Base-by-base conservation (phyloP, 2,797 vertebrate species). In the Pempheris klunzingeri region DNA sequence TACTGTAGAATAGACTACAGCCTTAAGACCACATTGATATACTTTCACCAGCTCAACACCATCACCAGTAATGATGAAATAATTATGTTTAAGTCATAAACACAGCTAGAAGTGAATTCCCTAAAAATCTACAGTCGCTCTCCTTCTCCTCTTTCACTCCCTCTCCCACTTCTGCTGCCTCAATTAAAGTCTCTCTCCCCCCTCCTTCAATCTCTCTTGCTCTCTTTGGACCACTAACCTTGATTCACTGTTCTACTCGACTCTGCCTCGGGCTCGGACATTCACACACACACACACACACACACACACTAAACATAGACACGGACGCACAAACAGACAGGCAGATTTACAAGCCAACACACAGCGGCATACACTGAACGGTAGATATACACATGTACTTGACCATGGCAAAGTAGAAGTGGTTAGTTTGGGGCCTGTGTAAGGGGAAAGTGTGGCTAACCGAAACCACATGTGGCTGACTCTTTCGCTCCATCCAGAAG, bases 391-490 rank as follows among this genome's bases (percentile, higher is more conserved):
- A 82, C 84, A 78, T 82, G 85, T 88, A 91, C 76, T 82, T 84
- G 77, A 86, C 87, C 81, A 36, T 68, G 78, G 80, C 71, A 39
- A 87, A 87, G 87, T 82, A 87, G 53, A 85, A 74, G 87, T 74
- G 88, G 90, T 91, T 86, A 84, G 84, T 89, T 84, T 86, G 91
- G 80, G 92, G 92, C 88, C 92, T 59, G 49, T 13, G 68, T 41
- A 64, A 86, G 83, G 91, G 80, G 64, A 87, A 82, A 85, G 87
- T 86, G 91, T 77, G 91, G 87, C 87, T 93, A 93, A 93, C 92
- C 88, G 5, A 90, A 94, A 90, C 93, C 93, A 93, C 91, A 92
- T 94, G 93, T 88, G 88, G 90, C 87, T 87, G 84, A 77, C 79
- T 61, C 70, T 59, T 69, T 80, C 41, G 11, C 70, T 86, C 70